Percentiles rank a stretch among this genome's conserved stretches.
Conservation (phyloP, 2,888 invertebrate species). For the Heliconius aoede region DNA sequence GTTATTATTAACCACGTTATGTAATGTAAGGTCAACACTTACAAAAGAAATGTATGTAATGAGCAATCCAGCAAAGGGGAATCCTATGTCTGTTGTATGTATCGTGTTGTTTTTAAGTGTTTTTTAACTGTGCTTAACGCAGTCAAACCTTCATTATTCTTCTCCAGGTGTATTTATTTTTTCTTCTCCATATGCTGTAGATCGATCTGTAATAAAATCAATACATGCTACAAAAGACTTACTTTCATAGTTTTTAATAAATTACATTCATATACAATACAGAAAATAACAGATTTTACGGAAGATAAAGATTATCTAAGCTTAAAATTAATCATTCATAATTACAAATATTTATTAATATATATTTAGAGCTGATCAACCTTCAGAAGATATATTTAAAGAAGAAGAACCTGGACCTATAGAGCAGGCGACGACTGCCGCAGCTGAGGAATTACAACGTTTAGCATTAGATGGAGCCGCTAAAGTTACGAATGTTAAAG, state of each 20-base stretch:
- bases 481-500: conserved; percentile 89
- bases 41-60: too few relatives aligned
- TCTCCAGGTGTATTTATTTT: background rate
- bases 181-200: too few relatives aligned
- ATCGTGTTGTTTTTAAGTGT: too few relatives aligned
- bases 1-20: too few relatives aligned
- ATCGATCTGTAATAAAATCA: too few relatives aligned
- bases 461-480: conserved; percentile 87
- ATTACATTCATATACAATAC: too few relatives aligned
- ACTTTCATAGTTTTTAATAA: background rate
- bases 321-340: background rate
- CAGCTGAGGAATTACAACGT: conserved; percentile 86
- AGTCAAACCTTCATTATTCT: background rate
- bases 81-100: too few relatives aligned
- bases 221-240: background rate
- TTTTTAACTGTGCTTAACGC: background rate
- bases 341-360: background rate
- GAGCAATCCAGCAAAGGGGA: too few relatives aligned
- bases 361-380: conserved; percentile 67
- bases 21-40: too few relatives aligned
- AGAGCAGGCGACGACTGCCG: conserved; percentile 86
- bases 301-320: background rate
- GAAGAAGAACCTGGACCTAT: conserved; percentile 82
- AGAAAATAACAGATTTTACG: too few relatives aligned
- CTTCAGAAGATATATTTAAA: conserved; percentile 65